These are phyloP conservation scores for Agrochola circellaris DNA, from an alignment of 2,888 invertebrate genomes.

Conservation along the genomic window DNA sequence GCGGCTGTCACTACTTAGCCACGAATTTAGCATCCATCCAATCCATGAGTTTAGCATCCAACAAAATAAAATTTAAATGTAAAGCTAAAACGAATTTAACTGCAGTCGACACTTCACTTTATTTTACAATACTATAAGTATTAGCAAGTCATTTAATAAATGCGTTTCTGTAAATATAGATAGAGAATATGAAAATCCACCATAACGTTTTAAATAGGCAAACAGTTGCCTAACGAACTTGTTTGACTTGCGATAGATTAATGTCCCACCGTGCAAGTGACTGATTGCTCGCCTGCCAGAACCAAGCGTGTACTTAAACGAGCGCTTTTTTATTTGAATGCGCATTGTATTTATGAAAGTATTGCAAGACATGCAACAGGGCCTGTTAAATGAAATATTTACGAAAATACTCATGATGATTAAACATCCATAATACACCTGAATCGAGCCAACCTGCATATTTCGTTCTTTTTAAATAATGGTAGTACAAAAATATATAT, in stretches of 20 bases:
- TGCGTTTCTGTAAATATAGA: neutral
- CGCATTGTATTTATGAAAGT: constrained; percentile 13
- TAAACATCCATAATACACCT: neutral
- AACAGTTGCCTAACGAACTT: constrained; percentile 33
- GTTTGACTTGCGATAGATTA: constrained; percentile 38
- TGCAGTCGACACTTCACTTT: neutral
- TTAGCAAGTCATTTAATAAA: neutral
- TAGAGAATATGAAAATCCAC: neutral
- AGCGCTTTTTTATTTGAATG: constrained; percentile 14
- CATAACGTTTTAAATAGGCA: constrained; percentile 3
- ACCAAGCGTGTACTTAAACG: constrained; percentile 21
- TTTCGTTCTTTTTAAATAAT: too few species aligned
- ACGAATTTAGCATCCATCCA: too few species aligned
- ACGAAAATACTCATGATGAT: neutral
- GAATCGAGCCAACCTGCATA: too few species aligned
- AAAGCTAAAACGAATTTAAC: neutral
- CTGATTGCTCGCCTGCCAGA: constrained; percentile 44
- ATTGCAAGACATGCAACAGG: neutral
- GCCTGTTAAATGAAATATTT: neutral
- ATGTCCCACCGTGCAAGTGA: constrained; percentile 37
- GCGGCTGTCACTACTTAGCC: too few species aligned
- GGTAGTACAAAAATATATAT: too few species aligned
- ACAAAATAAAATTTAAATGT: neutral
- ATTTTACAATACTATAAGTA: neutral
- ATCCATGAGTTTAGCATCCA: neutral